Conservation (phyloP, 2,113 vertebrate genomes). For the Panurus biarmicus region DNA sequence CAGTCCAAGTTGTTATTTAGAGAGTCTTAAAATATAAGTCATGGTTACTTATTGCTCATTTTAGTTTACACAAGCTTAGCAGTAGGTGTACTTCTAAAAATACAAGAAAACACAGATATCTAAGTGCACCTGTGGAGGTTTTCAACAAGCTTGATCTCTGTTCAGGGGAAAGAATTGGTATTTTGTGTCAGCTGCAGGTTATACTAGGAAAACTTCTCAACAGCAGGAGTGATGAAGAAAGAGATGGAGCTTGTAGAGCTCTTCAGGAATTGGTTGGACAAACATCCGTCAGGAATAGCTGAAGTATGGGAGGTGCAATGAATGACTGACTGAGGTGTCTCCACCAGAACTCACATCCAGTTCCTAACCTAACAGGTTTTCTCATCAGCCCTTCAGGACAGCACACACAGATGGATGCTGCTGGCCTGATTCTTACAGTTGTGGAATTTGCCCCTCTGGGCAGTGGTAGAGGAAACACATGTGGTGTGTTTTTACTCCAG, state of each 20-base stretch:
- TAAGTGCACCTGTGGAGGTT: background rate
- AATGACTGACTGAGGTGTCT: background rate
- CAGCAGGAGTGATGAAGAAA: background rate
- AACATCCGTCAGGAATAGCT: background rate
- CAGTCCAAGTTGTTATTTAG: background rate
- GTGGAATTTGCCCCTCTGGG: background rate
- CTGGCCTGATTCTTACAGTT: background rate
- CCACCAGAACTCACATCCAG: background rate
- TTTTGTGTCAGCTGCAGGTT: background rate
- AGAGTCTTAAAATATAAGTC: background rate
- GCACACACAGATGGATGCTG: background rate
- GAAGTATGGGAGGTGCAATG: background rate
- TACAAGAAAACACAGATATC: background rate
- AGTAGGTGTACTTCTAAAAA: constrained; percentile 2
- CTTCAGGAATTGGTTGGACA: background rate
- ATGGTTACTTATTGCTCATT: background rate
- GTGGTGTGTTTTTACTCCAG: background rate
- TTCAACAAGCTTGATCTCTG: background rate
- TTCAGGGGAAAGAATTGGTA: background rate
- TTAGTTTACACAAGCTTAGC: background rate
- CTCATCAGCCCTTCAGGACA: background rate
- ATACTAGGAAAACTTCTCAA: background rate
- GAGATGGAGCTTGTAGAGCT: background rate
- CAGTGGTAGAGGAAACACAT: background rate
- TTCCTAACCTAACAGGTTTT: background rate